Conservation (phyloP, 2,888 invertebrate genomes). For the Drosophila stalkeri region DNA sequence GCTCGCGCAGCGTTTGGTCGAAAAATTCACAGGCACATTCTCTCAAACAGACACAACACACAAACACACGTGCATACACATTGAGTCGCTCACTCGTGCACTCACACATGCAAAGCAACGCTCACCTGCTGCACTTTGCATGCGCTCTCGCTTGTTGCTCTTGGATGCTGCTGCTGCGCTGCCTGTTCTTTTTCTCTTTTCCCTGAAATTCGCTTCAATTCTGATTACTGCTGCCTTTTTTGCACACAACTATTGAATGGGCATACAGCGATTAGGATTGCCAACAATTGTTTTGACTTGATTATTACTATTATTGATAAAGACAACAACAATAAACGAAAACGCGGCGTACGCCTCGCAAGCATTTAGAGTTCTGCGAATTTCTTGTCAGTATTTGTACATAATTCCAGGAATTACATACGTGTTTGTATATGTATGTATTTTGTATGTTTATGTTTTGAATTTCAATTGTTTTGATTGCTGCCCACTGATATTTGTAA, state of each 20-base stretch:
- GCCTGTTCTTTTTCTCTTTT: slow-evolving; percentile 29
- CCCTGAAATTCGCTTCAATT: slow-evolving; percentile 40
- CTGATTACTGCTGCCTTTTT: slow-evolving; percentile 45
- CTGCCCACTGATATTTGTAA: slow-evolving; percentile 37
- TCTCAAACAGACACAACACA: slow-evolving; percentile 38
- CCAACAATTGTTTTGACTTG: slow-evolving; percentile 31
- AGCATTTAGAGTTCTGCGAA: slow-evolving; percentile 51
- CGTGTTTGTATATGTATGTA: slow-evolving; percentile 3
- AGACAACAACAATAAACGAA: slow-evolving; percentile 8
- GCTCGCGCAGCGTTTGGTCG: slow-evolving; percentile 64
- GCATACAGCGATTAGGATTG: slow-evolving; percentile 40
- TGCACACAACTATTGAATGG: slow-evolving; percentile 29
- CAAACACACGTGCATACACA: slow-evolving; percentile 9
- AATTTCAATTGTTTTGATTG: slow-evolving; percentile 56
- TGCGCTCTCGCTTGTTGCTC: slow-evolving; percentile 61
- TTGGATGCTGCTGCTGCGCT: slow-evolving; percentile 41
- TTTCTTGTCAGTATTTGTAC: slow-evolving; percentile 37
- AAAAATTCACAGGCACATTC: slow-evolving; percentile 54
- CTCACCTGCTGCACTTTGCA: slow-evolving; percentile 78
- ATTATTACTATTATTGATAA: slow-evolving; percentile 57
- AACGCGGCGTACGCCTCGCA: slow-evolving; percentile 23
- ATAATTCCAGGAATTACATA: slow-evolving; percentile 42
- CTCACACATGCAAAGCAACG: slow-evolving; percentile 16
- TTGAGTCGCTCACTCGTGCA: slow-evolving; percentile 23
- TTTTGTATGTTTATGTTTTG: slow-evolving; percentile 33